Base-by-base conservation (phyloP, 2,888 invertebrate species). In the Cephus spinipes region DNA sequence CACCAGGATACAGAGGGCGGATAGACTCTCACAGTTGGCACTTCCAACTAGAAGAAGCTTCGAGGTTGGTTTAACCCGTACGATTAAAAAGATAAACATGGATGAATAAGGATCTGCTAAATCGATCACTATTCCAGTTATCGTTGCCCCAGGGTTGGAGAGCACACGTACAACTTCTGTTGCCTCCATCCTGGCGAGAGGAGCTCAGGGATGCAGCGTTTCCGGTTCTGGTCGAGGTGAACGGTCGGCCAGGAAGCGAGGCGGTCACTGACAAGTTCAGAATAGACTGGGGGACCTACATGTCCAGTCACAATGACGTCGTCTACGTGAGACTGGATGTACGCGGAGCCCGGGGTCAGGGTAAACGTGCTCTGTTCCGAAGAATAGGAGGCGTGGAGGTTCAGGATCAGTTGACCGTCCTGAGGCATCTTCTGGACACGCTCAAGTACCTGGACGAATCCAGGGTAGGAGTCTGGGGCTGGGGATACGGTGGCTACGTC, bases 401-500 rank as follows among this genome's bases (percentile, higher is more conserved):
- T 69, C 96, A 97, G 88, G 98, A 98, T 93, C 98, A 98, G 92
- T 94, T 98, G 88, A 95, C 95, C 87, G 98, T 97, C 87, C 93
- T 97, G 90, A 95, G 95, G 94, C 95, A 96, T 92, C 94, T 98
- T 86, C 93, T 97, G 90, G 95, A 97, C 79, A 96, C 95, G 74
- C 94, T 96, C 86, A 95, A 95, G 89, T 98, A 95, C 92, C 94
- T 98, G 89, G 97, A 98, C 92, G 95, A 96, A 88, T 95, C 96
- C 3, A 94, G 97, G 80, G 96, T 98, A 73, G 98, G 97, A 12
- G 96, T 99, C 79, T 98, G 98, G 98, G 98, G 98, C 73, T 98
- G 98, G 98, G 98, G 98, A 30, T 98, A 98, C 92, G 98, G 97
- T 12, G 98, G 98, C 12, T 98, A 98, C 92, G 97, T 98, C 68